Evolutionary conservation across 2,797 vertebrate species (phyloP), one percentile per base, ranked within the genome.

Genomic region (Pampus argenteus): DNA sequence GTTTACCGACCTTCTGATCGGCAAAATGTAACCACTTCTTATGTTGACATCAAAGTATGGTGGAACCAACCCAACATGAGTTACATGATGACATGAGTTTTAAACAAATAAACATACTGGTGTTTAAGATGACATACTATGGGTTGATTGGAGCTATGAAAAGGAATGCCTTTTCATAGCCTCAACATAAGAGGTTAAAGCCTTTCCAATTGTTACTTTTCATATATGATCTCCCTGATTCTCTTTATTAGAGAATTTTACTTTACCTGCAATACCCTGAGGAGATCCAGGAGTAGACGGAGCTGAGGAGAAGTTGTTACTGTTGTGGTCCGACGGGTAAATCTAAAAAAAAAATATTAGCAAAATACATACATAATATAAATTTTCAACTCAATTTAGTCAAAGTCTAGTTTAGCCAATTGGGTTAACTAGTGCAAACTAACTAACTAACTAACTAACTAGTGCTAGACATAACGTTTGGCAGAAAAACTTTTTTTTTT

Each of bases 321-420:
- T 97, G 86, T 97, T 97, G 91, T 98, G 98, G 90, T 99, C 98
- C 0, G 98, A 97, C 31, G 98, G 98, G 85, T 99, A 99, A 92
- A 99, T 99, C 98, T 99, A 87, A 11, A 83, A 15, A 73, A 60
- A 57, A 45, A 52, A 70, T 6, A 10, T 74, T 28, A 66, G 40
- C 17, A 18, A 44, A 17, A 44, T 8, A 6, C 36, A 36, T 6
- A 34, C 0, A 23, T 5, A 1, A 29, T 29, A 25, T n/a, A 36
- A 8, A 9, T 58, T 52, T 70, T 13, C 4, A 52, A 40, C 15
- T 28, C 6, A 29, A 17, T 56, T 48, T 15, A 10, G 23, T 28
- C 6, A 17, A 47, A 22, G 40, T 18, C 40, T 44, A 44, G 17
- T 44, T 18, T 44, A 44, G 17, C 6, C 25, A 44, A 9, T 20